These are phyloP conservation scores for Apis dorsata DNA, from an alignment of 1,140 invertebrate genomes.

Conservation along the genomic window DNA sequence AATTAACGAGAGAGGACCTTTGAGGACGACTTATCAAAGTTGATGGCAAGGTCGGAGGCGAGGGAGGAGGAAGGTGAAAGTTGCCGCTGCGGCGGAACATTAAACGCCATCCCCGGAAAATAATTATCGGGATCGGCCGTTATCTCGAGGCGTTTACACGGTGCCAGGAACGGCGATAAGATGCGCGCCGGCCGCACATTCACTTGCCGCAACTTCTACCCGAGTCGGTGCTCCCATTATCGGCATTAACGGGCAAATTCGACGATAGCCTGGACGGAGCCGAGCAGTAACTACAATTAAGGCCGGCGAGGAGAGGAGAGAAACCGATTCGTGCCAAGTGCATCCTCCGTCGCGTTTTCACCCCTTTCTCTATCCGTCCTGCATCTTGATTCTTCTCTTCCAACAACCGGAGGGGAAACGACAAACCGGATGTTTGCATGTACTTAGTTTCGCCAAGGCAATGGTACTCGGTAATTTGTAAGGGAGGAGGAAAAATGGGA, in stretches of 20 bases:
- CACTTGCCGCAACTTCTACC: constrained; percentile 39
- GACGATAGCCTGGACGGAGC: constrained; percentile 46
- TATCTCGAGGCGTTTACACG: constrained; percentile 44
- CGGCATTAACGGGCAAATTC: constrained; percentile 59
- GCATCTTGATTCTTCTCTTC: not conserved
- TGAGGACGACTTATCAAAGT: not conserved
- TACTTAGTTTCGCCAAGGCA: not conserved
- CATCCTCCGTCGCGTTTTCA: constrained; percentile 28
- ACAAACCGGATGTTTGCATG: not conserved
- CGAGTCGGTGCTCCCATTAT: constrained; percentile 56
- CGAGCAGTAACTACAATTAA: constrained; percentile 53
- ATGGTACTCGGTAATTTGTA: not conserved
- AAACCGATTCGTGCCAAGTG: constrained; percentile 54
- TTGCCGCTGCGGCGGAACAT: not conserved
- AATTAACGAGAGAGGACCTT: not conserved
- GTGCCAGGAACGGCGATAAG: constrained; percentile 41
- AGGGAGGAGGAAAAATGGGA: no score
- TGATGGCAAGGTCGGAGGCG: not conserved
- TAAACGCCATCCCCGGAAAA: constrained; percentile 32
- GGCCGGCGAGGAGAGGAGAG: constrained; percentile 27
- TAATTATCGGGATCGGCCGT: constrained; percentile 50
- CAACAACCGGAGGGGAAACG: not conserved
- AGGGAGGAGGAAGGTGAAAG: not conserved
- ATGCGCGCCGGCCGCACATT: constrained; percentile 3
- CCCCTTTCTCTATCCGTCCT: not conserved